Conservation (phyloP, 2,888 invertebrate species). For the Lasioglossum figueresi region DNA sequence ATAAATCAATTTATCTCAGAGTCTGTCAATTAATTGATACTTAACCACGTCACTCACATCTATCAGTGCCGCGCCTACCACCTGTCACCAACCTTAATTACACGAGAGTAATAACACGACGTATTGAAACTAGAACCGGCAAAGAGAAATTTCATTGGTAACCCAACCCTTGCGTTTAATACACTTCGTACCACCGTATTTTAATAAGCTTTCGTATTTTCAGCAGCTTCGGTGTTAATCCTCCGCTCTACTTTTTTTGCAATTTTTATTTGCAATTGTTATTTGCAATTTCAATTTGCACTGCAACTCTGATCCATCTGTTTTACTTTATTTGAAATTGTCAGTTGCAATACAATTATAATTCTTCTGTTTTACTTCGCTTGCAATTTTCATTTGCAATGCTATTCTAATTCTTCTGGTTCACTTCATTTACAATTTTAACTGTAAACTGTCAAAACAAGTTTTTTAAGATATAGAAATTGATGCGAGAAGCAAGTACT, state of each 20-base stretch:
- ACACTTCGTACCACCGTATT: background rate
- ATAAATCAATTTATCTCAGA: conserved; percentile 56
- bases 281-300: background rate
- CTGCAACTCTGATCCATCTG: no score
- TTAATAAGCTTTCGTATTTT: background rate
- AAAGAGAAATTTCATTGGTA: background rate
- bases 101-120: conserved; percentile 15
- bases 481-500: no score
- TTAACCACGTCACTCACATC: conserved; percentile 47
- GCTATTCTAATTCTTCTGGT: no score
- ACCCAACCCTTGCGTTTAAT: background rate
- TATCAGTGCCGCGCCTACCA: conserved; percentile 55
- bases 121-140: conserved; percentile 1
- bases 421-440: background rate
- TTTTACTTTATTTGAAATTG: no score
- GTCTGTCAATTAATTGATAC: conserved; percentile 56
- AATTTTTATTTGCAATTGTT: background rate
- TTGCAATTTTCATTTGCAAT: no score
- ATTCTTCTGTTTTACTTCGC: no score
- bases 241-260: background rate
- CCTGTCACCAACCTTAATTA: conserved; percentile 60
- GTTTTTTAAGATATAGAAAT: no score
- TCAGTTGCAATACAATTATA: no score
- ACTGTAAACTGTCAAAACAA: background rate
- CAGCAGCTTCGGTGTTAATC: background rate